Base-by-base conservation (phyloP, 2,113 vertebrate genomes). In the Nothobranchius kuhntae region DNA sequence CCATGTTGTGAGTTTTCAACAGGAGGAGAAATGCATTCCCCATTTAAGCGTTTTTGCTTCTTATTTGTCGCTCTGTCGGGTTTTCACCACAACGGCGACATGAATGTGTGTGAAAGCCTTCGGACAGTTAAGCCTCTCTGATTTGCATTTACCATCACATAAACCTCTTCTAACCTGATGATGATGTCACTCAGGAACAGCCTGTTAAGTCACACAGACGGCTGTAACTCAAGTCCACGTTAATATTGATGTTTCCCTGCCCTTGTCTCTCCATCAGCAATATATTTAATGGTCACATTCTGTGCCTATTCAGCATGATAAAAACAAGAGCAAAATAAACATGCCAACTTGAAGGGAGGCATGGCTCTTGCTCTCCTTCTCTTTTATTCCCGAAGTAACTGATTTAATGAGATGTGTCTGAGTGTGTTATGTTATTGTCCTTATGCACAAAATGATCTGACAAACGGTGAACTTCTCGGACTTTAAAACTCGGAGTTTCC, bases 211-310 rank as follows among this genome's bases (percentile, higher is more conserved):
- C 45, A 56, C 62, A 48, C 61, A 47, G 65, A 56, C 9, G 48
- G 67, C 66, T 65, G 71, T 80, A 81, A 85, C 76, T 83, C 68
- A 62, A 65, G 71, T 77, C 85, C 57, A 59, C 76, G 75, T 85
- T 59, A 78, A 86, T 90, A 89, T 89, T 89, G 85, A 89, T 85
- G 83, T 86, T 65, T 78, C 64, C 73, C 81, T 77, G 70, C 58
- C 70, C 81, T 83, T 90, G 80, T 84, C 75, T 84, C 83, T 72
- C 84, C 78, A 89, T 90, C 89, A 90, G 91, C 87, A 91, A 92
- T 93, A 90, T 72, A 83, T 89, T 86, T 91, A 91, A 92, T 89
- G 86, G 86, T 90, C 87, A 86, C 83, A 78, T 86, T 85, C 75
- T 68, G 53, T 79, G 86, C 88, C 81, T 91, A 91, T 91, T 90